Conservation (phyloP, 2,113 vertebrate species). For the Aptenodytes forsteri region DNA sequence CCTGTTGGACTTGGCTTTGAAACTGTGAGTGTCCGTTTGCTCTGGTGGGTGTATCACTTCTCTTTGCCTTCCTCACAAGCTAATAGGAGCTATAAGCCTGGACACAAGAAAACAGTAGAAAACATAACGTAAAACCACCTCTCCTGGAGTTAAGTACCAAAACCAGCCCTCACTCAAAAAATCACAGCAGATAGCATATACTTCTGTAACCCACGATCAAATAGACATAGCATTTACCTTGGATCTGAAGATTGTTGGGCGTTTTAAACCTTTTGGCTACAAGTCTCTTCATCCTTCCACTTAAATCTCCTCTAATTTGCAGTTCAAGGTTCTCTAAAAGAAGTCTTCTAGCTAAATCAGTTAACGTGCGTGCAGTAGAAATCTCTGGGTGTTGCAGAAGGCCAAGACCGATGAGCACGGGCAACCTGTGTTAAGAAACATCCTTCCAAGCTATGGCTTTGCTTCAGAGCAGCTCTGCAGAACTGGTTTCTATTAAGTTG, state of each 20-base stretch:
- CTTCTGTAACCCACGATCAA: not conserved
- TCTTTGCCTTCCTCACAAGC: not conserved
- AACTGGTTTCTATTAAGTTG: not conserved
- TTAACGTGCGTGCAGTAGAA: accelerated
- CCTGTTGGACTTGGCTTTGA: too few relatives aligned
- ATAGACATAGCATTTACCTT: not conserved
- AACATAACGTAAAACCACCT: not conserved
- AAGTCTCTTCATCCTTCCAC: not conserved
- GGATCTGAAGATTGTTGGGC: not conserved
- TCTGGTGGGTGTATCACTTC: not conserved
- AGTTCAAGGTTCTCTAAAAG: not conserved
- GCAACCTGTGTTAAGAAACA: not conserved
- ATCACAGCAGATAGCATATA: not conserved
- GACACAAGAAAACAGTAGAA: not conserved
- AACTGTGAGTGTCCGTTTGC: not conserved
- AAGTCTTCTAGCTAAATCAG: not conserved
- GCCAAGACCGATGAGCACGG: not conserved
- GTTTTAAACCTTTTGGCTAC: not conserved
- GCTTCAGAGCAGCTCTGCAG: not conserved
- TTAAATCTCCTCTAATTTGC: not conserved
- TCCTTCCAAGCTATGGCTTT: not conserved
- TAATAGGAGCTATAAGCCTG: not conserved
- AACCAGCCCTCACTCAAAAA: not conserved
- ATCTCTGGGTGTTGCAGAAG: not conserved
- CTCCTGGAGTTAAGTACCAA: not conserved